These are phyloP conservation scores for Harpalus rufipes DNA, from an alignment of 2,888 invertebrate species.

Conservation along the genomic window DNA sequence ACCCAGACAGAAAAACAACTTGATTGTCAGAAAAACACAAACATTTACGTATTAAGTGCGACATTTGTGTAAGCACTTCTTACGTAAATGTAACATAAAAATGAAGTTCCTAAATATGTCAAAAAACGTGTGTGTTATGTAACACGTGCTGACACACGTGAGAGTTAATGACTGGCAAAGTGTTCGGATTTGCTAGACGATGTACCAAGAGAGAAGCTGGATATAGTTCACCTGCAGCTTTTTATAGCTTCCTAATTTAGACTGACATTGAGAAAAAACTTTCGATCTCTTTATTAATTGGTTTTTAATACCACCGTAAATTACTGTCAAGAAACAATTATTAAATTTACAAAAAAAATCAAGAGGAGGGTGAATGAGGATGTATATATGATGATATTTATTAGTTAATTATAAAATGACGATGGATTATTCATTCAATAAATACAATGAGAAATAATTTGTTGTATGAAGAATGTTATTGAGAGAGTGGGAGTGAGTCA, in stretches of 20 bases:
- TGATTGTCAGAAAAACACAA: no score
- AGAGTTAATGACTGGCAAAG: constrained; percentile 13
- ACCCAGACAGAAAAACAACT: no score
- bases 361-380: no score
- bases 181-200: background rate
- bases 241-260: constrained; percentile 38
- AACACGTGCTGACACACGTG: constrained; percentile 12
- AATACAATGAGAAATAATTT: no score
- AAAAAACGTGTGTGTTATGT: background rate
- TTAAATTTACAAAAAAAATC: background rate
- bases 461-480: no score
- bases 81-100: constrained; percentile 27
- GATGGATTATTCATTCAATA: no score
- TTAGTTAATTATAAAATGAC: no score
- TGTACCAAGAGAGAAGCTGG: no score
- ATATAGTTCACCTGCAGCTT: constrained; percentile 13
- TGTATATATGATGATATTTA: no score
- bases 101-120: background rate
- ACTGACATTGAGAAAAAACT: constrained; percentile 13
- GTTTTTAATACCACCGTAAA: constrained; percentile 33
- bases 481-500: no score
- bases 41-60: no score
- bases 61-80: no score
- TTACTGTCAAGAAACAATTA: constrained; percentile 39
- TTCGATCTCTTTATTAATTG: constrained; percentile 31